A percentile compares a stretch with the other conserved stretches of the same genome.
These are phyloP conservation scores for Vidua macroura DNA, from an alignment of 2,113 vertebrate species.

Conservation along the genomic window DNA sequence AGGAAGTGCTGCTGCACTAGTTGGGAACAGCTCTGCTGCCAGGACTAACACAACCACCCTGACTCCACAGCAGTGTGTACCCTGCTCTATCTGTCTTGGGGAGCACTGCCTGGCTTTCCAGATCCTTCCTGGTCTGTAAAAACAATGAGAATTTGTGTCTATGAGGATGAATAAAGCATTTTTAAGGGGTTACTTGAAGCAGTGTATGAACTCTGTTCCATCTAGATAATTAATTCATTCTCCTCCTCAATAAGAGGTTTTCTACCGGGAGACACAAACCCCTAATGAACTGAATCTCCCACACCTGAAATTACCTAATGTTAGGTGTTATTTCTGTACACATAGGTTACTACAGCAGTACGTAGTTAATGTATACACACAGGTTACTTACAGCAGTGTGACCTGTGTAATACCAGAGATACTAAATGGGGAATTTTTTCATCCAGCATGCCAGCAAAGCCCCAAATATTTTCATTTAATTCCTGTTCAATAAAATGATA, in stretches of 20 bases:
- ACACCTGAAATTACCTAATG: neutral
- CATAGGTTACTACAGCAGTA: neutral
- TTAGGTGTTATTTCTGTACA: neutral
- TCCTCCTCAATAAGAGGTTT: neutral
- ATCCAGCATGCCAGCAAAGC: neutral
- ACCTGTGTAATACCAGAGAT: neutral
- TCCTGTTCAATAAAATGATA: neutral
- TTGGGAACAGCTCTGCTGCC: accelerated
- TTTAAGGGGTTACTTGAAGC: neutral
- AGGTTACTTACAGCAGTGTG: neutral
- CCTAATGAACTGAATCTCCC: neutral
- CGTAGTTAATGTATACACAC: neutral
- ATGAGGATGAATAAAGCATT: neutral
- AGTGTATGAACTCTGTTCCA: neutral
- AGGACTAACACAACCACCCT: neutral
- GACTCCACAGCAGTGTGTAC: neutral
- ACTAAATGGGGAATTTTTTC: neutral
- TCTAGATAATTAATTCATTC: neutral
- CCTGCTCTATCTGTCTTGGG: neutral
- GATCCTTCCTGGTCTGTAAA: neutral
- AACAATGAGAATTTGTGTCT: neutral
- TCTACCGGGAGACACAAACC: neutral
- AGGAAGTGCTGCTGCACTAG: neutral
- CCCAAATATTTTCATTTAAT: neutral
- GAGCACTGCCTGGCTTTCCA: neutral